Evolutionary conservation across 2,888 invertebrate species (phyloP).

Genomic region (Athalia cordata): DNA sequence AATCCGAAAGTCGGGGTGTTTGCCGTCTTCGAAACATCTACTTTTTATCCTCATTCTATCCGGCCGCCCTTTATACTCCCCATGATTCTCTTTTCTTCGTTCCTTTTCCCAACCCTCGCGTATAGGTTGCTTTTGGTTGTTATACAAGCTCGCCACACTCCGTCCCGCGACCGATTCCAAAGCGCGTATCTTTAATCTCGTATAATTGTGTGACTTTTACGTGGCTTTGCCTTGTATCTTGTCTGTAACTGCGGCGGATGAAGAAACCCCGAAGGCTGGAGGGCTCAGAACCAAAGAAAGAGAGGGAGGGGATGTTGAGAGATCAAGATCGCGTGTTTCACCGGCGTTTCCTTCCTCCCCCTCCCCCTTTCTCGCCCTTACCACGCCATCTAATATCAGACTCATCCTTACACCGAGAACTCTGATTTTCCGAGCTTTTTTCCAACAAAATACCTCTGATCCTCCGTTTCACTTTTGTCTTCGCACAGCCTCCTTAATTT

Average conservation of each 20-base stretch:
- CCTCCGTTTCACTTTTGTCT: too few species aligned
- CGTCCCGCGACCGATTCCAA: slow-evolving; percentile 30
- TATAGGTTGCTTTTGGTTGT: slow-evolving; percentile 3
- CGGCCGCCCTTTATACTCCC: slow-evolving; percentile 12
- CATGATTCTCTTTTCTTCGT: background rate
- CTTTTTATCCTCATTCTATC: slow-evolving; percentile 28
- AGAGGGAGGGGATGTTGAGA: slow-evolving; percentile 14
- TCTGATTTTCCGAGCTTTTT: background rate
- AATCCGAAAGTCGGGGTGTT: slow-evolving; percentile 23
- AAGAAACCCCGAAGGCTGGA: background rate
- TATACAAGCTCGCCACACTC: background rate
- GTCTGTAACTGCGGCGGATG: slow-evolving; percentile 19
- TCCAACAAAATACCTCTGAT: too few species aligned
- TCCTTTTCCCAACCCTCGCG: too few species aligned
- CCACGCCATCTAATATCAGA: background rate
- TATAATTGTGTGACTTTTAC: slow-evolving; percentile 46
- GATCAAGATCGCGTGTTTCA: slow-evolving; percentile 40
- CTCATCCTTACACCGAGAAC: background rate
- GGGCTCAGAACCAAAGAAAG: background rate
- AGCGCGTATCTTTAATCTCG: slow-evolving; percentile 48
- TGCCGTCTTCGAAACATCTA: slow-evolving; percentile 29
- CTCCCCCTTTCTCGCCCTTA: background rate
- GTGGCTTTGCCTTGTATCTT: slow-evolving; percentile 39
- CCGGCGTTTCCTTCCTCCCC: slow-evolving; percentile 7
- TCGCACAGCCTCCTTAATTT: too few species aligned